These are phyloP conservation scores for Ceratosolen solmsi DNA, from an alignment of 1,140 invertebrate species.

Conservation along the genomic window DNA sequence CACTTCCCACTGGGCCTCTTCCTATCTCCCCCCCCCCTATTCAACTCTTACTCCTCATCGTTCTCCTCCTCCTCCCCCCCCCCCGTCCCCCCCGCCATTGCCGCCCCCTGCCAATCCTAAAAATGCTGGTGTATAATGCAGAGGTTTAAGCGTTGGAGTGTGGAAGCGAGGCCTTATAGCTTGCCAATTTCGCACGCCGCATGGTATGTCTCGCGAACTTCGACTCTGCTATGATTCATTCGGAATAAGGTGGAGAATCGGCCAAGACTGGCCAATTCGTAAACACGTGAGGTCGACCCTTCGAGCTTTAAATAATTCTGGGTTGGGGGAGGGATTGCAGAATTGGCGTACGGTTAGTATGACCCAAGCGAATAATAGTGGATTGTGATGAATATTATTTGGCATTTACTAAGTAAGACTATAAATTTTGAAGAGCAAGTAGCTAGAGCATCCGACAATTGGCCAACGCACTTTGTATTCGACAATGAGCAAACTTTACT, in stretches of 20 bases:
- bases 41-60: too few species aligned
- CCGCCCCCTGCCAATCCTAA: background rate
- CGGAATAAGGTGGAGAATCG: background rate
- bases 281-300: background rate
- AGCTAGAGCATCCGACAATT: too few species aligned
- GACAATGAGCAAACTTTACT: too few species aligned
- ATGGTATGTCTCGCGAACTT: background rate
- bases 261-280: background rate
- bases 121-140: conserved; percentile 9
- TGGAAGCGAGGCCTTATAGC: background rate
- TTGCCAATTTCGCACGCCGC: conserved; percentile 26
- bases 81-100: too few species aligned
- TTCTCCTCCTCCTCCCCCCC: background rate
- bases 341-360: background rate
- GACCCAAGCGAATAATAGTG: background rate
- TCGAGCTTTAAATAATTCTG: background rate
- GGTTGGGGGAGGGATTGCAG: background rate
- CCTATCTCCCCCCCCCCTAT: background rate
- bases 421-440: background rate
- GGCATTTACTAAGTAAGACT: background rate
- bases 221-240: background rate
- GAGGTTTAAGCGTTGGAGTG: background rate
- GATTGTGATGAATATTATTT: background rate
- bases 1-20: background rate
- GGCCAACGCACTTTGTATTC: too few species aligned